These are phyloP conservation scores for Coregonus ussuriensis DNA, from an alignment of 2,797 vertebrate species.

Conservation along the genomic window DNA sequence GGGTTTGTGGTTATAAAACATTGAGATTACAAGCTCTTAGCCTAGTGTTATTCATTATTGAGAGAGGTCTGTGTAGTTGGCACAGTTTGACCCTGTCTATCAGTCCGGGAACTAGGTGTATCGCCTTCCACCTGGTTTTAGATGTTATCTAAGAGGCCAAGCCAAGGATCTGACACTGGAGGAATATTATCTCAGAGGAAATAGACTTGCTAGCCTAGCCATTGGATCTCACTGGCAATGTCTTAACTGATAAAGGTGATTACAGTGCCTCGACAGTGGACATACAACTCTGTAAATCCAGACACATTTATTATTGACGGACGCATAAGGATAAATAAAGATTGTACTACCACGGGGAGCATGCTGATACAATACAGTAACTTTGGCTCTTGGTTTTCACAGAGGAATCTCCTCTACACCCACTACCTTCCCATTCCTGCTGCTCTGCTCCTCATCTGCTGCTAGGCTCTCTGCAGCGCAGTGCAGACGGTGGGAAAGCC, in stretches of 20 bases:
- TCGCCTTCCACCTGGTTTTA: constrained; percentile 42
- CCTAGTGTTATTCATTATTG: constrained; percentile 40
- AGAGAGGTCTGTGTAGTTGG: constrained; percentile 41
- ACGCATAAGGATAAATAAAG: neutral
- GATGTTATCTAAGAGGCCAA: constrained; percentile 11
- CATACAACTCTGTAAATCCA: neutral
- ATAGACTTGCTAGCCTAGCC: neutral
- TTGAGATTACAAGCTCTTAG: constrained; percentile 30
- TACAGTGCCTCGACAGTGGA: neutral
- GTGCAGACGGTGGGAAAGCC: constrained; percentile 72
- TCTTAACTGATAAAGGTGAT: neutral
- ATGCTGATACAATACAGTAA: neutral
- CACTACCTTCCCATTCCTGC: constrained; percentile 39
- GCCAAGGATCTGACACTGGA: neutral
- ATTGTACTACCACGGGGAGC: neutral
- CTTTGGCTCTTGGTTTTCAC: constrained; percentile 30
- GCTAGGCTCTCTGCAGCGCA: constrained; percentile 9
- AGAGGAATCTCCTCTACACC: constrained; percentile 51
- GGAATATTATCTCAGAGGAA: neutral
- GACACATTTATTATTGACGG: neutral
- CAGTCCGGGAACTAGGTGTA: constrained; percentile 22
- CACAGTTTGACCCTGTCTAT: constrained; percentile 30
- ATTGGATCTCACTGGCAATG: neutral
- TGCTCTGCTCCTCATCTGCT: constrained; percentile 28
- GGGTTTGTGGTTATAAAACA: constrained; percentile 33